Conservation (phyloP, 2,113 vertebrate species). For the Zingel zingel region DNA sequence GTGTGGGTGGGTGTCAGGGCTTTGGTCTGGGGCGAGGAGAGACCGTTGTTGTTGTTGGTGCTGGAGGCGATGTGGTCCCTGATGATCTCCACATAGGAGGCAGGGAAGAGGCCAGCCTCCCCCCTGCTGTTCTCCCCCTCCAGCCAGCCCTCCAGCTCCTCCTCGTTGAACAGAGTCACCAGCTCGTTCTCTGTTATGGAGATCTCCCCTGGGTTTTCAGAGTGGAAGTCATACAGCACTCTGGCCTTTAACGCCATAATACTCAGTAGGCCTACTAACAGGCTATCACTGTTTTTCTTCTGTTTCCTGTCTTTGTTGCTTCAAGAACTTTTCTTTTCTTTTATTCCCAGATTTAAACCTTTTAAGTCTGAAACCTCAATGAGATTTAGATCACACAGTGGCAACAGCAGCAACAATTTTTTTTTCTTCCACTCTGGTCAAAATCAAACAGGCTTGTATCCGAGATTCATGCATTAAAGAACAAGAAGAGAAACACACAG, state of each 20-base stretch:
- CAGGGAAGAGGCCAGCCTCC: slow-evolving; percentile 94
- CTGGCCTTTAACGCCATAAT: slow-evolving; percentile 91
- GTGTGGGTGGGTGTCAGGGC: slow-evolving; percentile 71
- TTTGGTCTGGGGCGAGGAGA: slow-evolving; percentile 60
- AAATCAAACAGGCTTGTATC: slow-evolving; percentile 17
- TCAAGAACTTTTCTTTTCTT: neutral
- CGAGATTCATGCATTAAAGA: slow-evolving; percentile 27
- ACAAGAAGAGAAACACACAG: slow-evolving; percentile 19
- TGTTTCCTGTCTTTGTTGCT: neutral
- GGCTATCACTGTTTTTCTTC: neutral
- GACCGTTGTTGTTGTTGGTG: slow-evolving; percentile 71
- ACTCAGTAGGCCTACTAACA: neutral
- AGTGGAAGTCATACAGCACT: slow-evolving; percentile 93
- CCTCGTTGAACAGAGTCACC: slow-evolving; percentile 92
- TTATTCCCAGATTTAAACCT: neutral
- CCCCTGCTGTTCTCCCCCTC: slow-evolving; percentile 94
- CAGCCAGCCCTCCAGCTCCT: slow-evolving; percentile 95
- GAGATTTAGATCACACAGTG: slow-evolving; percentile 5
- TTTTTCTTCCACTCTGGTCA: slow-evolving; percentile 4
- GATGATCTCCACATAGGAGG: slow-evolving; percentile 94
- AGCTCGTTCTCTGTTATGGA: slow-evolving; percentile 92
- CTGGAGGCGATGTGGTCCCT: slow-evolving; percentile 73
- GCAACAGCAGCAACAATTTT: slow-evolving; percentile 5
- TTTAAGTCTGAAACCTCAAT: neutral
- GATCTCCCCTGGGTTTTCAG: slow-evolving; percentile 96